A percentile compares a stretch with the other conserved stretches of the same genome.
These are phyloP conservation scores for Grallaria varia DNA, from an alignment of 2,113 vertebrate genomes.

Conservation along the genomic window DNA sequence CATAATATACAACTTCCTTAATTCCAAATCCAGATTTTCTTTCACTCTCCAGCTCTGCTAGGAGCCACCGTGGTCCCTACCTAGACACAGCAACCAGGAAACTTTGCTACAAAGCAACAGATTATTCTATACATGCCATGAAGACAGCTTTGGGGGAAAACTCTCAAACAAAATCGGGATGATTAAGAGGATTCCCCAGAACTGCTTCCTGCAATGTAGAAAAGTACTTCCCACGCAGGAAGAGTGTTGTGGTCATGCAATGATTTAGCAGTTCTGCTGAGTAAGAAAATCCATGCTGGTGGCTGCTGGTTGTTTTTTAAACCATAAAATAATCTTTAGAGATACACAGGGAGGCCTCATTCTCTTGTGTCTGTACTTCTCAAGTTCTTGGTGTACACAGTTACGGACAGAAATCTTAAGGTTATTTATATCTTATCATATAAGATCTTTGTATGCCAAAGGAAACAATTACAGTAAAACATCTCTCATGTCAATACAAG, in stretches of 20 bases:
- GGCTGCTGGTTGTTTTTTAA: background rate
- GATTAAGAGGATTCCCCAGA: background rate
- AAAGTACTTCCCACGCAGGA: fast-evolving
- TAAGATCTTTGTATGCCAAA: background rate
- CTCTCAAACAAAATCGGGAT: background rate
- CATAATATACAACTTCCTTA: background rate
- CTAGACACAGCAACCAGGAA: background rate
- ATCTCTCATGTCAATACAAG: background rate
- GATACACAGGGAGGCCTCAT: background rate
- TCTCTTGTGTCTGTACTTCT: background rate
- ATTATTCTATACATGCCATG: background rate
- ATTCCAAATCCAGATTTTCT: background rate
- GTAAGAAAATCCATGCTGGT: background rate
- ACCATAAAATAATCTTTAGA: background rate
- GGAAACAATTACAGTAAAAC: background rate
- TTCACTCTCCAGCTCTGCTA: background rate
- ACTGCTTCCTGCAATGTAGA: background rate
- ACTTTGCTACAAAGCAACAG: background rate
- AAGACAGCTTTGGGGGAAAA: background rate
- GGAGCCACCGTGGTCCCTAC: background rate
- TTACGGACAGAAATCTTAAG: background rate
- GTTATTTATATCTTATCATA: background rate
- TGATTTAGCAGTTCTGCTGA: background rate
- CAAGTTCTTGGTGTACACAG: background rate
- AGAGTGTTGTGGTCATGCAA: background rate